Evolutionary conservation across 2,888 invertebrate species (phyloP), one percentile per base, ranked within the genome.

Genomic region (Alsophila aescularia): DNA sequence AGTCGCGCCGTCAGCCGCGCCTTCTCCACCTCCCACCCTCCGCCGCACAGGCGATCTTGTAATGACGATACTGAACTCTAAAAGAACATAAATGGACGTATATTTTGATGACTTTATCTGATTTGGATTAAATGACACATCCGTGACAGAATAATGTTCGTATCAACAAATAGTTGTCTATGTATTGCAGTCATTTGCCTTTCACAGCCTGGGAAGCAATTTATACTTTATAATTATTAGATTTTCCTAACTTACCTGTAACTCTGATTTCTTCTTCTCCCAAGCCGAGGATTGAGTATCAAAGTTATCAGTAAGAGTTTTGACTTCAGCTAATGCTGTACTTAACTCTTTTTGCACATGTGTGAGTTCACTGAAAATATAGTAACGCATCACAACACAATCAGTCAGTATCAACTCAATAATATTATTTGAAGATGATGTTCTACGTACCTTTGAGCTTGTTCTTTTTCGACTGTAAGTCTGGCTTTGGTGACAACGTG

Each of bases 401-500:
- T 5, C 18, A 18, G 5, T 18, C 18, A 18, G 3, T 18, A 5
- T 24, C 24, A 24, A 24, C 24, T 24, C 1, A 2, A 24, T 7
- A 5, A 7, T 24, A 8, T 24, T 24, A 24, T 32, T 32, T 32
- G 32, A 13, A 13, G 13, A 3, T 13, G 12, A 43, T 9, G 4
- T n/a, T 15, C 9, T 5, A 12, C 13, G 70, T 77, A 95, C 95
- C 93, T 93, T 81, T 95, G 95, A 10, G 96, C 90, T 68, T 94
- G 93, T 85, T 97, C 96, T 74, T 96, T 97, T 78, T 97, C 96
- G 51, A 95, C 95, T 3, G 96, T 95, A 2, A 97, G 87, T 77
- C 96, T 94, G 6, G 96, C 95, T 84, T 96, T 97, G 58, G 95
- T 95, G 0, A 96, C 93, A 0, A 97, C 96, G 66, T 96, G 96